Evolutionary conservation across 2,797 vertebrate species (phyloP), one percentile per base, ranked within the genome.

Genomic region (Xenopus petersii): DNA sequence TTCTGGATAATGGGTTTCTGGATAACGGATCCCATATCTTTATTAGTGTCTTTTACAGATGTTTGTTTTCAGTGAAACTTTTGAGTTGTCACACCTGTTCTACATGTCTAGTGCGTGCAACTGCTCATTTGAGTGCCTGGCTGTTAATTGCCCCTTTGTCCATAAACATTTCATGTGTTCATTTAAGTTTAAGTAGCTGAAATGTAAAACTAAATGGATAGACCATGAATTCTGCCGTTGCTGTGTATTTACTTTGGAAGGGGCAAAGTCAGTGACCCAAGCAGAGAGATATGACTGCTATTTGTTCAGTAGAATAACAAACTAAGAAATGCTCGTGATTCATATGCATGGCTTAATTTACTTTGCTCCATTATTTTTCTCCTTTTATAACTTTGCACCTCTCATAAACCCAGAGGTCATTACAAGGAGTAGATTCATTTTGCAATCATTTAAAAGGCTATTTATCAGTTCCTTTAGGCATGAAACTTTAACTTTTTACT

Each of bases 281-380:
- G 33, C 26, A 63, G 59, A 30, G 10, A 12, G 17, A 56, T 68
- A 17, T 16, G 11, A 55, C 16, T 51, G 36, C 1, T 42, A 42
- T 42, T 42, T 26, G 17, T 51, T 42, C 7, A 67, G 10, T 7
- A 71, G 8, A n/a, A 62, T 21, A 42, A 13, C 46, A 71, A 33
- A 71, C 13, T 49, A 49, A n/a, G 56, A 62, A 60, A 51, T 62
- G 21, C 21, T 21, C 21, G 46, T 49, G 58, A 61, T 62, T 51
- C 30, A 16, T 21, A 21, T 58, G 47, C 16, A 5, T 12, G 36
- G 16, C 24, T 42, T 42, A 6, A 42, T 42, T 48, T 15, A 16
- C 15, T 65, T 15, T 42, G 7, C n/a, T 33, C 33, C 30, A n/a
- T 64, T 36, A 64, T 16, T 3, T 16, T 15, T 64, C 21, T 17